phyloP scores from a whole-genome alignment of 2,797 vertebrate genomes.

The Catharus ustulatus region DNA sequence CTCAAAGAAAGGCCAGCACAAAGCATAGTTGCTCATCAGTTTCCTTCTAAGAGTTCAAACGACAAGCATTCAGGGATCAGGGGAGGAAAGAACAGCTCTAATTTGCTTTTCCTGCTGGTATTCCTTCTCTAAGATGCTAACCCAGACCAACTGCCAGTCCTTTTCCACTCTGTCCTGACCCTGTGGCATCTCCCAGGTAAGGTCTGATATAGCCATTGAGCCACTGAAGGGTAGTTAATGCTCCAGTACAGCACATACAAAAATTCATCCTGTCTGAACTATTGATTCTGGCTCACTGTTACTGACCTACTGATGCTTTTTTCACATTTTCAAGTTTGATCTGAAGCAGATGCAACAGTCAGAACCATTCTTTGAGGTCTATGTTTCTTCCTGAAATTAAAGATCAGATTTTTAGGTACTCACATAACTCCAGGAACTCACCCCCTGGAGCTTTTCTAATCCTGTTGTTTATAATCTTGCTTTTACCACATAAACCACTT shows the following conservation, averaged over 20 bases:
- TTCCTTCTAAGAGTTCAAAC: background rate
- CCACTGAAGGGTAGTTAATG: background rate
- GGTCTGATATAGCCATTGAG: background rate
- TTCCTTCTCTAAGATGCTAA: background rate
- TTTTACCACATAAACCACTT: slow-evolving; percentile 30
- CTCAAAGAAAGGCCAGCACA: slow-evolving; percentile 38
- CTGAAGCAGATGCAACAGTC: background rate
- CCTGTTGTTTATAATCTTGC: background rate
- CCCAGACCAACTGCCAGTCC: background rate
- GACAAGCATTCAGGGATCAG: background rate
- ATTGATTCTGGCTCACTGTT: background rate
- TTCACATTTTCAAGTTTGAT: slow-evolving; percentile 5
- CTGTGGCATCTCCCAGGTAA: background rate
- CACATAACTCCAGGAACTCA: background rate
- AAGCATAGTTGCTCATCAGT: slow-evolving; percentile 1
- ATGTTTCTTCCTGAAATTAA: slow-evolving; percentile 1
- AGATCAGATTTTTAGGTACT: slow-evolving; percentile 28
- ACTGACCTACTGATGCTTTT: background rate
- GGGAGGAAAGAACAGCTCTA: background rate
- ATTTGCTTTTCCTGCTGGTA: slow-evolving; percentile 13
- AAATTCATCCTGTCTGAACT: background rate
- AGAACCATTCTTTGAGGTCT: background rate
- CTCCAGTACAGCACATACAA: background rate
- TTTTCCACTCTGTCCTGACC: background rate
- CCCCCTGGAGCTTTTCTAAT: background rate